These are phyloP conservation scores for Habropoda laboriosa DNA, from an alignment of 1,140 invertebrate genomes.

Conservation along the genomic window DNA sequence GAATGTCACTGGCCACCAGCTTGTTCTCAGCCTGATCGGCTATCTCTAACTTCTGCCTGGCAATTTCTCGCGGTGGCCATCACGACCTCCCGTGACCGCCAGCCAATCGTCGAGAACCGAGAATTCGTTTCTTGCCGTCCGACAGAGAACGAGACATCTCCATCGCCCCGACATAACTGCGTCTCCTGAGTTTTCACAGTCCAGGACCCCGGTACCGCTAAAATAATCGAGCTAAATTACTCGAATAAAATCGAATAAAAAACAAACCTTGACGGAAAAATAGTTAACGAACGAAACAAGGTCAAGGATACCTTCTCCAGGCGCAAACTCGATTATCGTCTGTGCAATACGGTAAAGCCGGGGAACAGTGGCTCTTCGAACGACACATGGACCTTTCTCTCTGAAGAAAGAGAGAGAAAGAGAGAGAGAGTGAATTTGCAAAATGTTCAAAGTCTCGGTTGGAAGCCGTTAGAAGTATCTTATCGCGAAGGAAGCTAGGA, in stretches of 20 bases:
- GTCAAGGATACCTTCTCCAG: slow-evolving; percentile 62
- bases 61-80: slow-evolving; percentile 25
- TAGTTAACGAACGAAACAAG: slow-evolving; percentile 57
- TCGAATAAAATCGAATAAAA: neutral
- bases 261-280: neutral
- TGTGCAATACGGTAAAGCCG: slow-evolving; percentile 26
- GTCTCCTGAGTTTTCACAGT: no score
- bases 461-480: neutral
- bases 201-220: no score
- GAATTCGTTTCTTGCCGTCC: neutral
- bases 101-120: neutral
- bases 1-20: slow-evolving; percentile 68
- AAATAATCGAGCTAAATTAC: no score
- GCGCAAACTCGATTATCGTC: slow-evolving; percentile 43
- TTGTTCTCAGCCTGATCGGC: slow-evolving; percentile 12
- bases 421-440: neutral
- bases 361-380: slow-evolving; percentile 1
- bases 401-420: neutral
- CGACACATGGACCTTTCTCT: slow-evolving; percentile 4
- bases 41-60: slow-evolving; percentile 13
- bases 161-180: no score
- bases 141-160: neutral
- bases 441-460: neutral
- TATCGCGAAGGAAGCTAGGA: neutral
- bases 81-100: slow-evolving; percentile 19